A percentile compares a stretch with the other conserved stretches of the same genome.
These are phyloP conservation scores for Cyphomyrmex costatus DNA, from an alignment of 1,140 invertebrate genomes.

Conservation along the genomic window DNA sequence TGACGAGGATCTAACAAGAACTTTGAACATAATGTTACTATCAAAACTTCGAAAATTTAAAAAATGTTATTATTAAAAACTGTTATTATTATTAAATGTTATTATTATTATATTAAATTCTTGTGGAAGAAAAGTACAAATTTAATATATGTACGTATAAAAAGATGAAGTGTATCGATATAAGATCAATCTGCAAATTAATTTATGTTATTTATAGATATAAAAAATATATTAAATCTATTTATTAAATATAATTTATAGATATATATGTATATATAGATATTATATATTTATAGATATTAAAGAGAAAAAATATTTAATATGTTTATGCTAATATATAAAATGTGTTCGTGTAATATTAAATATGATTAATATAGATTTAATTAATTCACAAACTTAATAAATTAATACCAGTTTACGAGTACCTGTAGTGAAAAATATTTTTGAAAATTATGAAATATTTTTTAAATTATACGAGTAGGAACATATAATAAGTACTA, in stretches of 20 bases:
- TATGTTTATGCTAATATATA: not conserved
- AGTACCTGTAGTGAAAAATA: not conserved
- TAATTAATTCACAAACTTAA: not conserved
- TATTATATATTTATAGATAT: too few relatives aligned
- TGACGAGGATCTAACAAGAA: slow-evolving; percentile 1
- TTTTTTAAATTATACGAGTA: not conserved
- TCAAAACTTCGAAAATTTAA: too few relatives aligned
- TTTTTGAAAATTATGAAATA: not conserved
- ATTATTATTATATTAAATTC: too few relatives aligned
- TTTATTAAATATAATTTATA: not conserved
- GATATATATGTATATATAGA: too few relatives aligned
- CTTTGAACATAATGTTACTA: slow-evolving; percentile 11
- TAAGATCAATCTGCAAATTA: not conserved
- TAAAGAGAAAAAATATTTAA: not conserved
- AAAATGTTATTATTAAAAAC: slow-evolving; percentile 3
- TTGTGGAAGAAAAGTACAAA: not conserved
- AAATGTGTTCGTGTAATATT: not conserved
- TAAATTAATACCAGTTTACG: not conserved
- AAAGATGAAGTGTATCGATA: not conserved
- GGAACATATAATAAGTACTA: not conserved
- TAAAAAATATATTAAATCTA: not conserved
- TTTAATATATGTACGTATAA: not conserved
- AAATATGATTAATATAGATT: not conserved
- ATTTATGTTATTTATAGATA: not conserved
- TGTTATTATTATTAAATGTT: not conserved